Evolutionary conservation across 2,888 invertebrate genomes (phyloP).

Genomic region (Muscina levida): DNA sequence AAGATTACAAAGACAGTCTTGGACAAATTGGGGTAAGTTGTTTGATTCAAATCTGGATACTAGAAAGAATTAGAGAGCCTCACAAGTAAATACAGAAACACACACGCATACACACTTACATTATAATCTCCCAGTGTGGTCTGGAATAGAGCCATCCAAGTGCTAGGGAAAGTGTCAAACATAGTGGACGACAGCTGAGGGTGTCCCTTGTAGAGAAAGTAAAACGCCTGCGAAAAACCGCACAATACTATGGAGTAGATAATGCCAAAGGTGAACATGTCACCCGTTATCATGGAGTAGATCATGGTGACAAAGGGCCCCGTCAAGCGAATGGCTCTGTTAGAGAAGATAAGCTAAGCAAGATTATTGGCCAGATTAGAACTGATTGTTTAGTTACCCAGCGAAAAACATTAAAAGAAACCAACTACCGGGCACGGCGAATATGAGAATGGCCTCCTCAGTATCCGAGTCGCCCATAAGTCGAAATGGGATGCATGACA

Average conservation of each 20-base stretch:
- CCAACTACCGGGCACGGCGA: slow-evolving; percentile 98
- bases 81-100: background rate
- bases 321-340: slow-evolving; percentile 94
- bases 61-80: slow-evolving; percentile 79
- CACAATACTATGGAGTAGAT: slow-evolving; percentile 97
- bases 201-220: slow-evolving; percentile 95
- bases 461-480: slow-evolving; percentile 86
- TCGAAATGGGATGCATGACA: slow-evolving; percentile 94
- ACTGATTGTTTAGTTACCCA: slow-evolving; percentile 84
- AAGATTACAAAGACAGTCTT: slow-evolving; percentile 98
- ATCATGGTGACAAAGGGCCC: slow-evolving; percentile 99
- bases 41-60: slow-evolving; percentile 95
- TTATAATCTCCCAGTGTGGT: slow-evolving; percentile 98
- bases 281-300: slow-evolving; percentile 99
- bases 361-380: background rate
- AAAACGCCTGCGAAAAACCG: slow-evolving; percentile 97
- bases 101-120: slow-evolving; percentile 85
- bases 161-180: slow-evolving; percentile 91
- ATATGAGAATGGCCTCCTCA: slow-evolving; percentile 95
- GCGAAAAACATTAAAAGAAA: slow-evolving; percentile 99
- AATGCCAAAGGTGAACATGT: slow-evolving; percentile 98
- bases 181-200: slow-evolving; percentile 90
- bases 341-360: slow-evolving; percentile 57
- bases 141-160: slow-evolving; percentile 99
- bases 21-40: slow-evolving; percentile 94